These are phyloP conservation scores for Malacoctenus gilli DNA, from an alignment of 2,797 vertebrate genomes.

Conservation along the genomic window DNA sequence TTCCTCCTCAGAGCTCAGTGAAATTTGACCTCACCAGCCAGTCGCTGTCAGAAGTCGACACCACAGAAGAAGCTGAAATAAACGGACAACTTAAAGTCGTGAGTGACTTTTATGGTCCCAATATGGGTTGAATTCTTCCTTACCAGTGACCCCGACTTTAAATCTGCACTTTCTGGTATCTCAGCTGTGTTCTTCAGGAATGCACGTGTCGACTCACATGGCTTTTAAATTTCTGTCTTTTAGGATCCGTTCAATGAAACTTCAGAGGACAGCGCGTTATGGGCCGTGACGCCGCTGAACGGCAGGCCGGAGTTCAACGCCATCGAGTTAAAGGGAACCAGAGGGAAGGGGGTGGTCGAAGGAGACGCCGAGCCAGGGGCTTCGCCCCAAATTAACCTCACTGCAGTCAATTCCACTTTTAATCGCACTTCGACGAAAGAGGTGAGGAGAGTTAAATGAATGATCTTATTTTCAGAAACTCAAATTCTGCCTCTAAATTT, in stretches of 20 bases:
- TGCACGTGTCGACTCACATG: too few relatives aligned
- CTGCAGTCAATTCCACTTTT: slow-evolving; percentile 52
- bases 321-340: slow-evolving; percentile 32
- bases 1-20: slow-evolving; percentile 62
- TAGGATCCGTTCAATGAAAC: slow-evolving; percentile 69
- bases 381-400: slow-evolving; percentile 50
- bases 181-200: background rate
- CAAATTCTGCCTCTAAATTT: too few relatives aligned
- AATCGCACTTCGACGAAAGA: slow-evolving; percentile 60
- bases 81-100: slow-evolving; percentile 39
- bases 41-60: slow-evolving; percentile 36
- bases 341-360: slow-evolving; percentile 16
- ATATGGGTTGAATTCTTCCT: too few relatives aligned
- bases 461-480: too few relatives aligned
- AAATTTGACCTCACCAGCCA: slow-evolving; percentile 60
- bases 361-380: slow-evolving; percentile 31
- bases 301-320: slow-evolving; percentile 14
- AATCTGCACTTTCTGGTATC: background rate
- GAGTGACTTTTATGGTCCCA: slow-evolving; percentile 54
- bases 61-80: slow-evolving; percentile 38
- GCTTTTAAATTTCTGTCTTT: slow-evolving; percentile 12
- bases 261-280: slow-evolving; percentile 40
- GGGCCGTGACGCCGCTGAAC: slow-evolving; percentile 29
- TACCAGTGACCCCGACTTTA: too few relatives aligned
- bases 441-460: slow-evolving; percentile 43